phyloP scores from a whole-genome alignment of 2,113 vertebrate species.

The Oncorhynchus keta region DNA sequence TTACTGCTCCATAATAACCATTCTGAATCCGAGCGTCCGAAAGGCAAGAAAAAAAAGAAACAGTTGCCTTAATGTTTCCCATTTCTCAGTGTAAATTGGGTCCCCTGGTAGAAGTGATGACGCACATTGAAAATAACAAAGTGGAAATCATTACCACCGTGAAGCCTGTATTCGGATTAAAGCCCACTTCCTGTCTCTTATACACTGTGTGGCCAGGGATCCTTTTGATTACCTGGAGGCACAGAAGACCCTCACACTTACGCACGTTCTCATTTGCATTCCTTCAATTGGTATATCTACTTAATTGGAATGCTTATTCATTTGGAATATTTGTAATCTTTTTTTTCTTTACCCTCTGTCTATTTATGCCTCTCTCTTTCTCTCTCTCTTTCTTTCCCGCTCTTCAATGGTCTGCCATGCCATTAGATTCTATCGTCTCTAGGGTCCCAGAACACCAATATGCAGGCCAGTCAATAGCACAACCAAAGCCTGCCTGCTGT shows the following conservation, averaged over 20 bases:
- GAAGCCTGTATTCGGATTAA: slow-evolving; percentile 29
- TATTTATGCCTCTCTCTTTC: not conserved
- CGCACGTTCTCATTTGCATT: not conserved
- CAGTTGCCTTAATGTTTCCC: slow-evolving; percentile 28
- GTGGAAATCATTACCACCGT: slow-evolving; percentile 17
- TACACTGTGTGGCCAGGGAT: slow-evolving; percentile 19
- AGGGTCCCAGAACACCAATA: slow-evolving; percentile 22
- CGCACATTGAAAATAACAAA: slow-evolving; percentile 23
- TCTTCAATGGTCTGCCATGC: slow-evolving; percentile 45
- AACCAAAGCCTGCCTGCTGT: slow-evolving; percentile 26
- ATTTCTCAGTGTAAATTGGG: slow-evolving; percentile 36
- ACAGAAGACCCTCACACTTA: slow-evolving; percentile 18
- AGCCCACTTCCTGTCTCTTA: slow-evolving; percentile 18
- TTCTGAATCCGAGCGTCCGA: slow-evolving; percentile 1
- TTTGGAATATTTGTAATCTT: not conserved
- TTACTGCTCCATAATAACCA: slow-evolving; percentile 40
- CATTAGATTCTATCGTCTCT: slow-evolving; percentile 44
- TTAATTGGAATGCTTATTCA: not conserved
- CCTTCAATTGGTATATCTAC: not conserved
- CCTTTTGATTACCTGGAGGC: slow-evolving; percentile 14
- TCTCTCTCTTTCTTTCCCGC: slow-evolving; percentile 9
- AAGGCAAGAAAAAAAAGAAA: slow-evolving; percentile 15
- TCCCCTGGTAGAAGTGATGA: slow-evolving; percentile 27
- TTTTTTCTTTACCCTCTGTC: not conserved
- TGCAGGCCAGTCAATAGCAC: slow-evolving; percentile 31